Conservation (phyloP, 2,797 vertebrate species). For the Acanthopagrus latus region DNA sequence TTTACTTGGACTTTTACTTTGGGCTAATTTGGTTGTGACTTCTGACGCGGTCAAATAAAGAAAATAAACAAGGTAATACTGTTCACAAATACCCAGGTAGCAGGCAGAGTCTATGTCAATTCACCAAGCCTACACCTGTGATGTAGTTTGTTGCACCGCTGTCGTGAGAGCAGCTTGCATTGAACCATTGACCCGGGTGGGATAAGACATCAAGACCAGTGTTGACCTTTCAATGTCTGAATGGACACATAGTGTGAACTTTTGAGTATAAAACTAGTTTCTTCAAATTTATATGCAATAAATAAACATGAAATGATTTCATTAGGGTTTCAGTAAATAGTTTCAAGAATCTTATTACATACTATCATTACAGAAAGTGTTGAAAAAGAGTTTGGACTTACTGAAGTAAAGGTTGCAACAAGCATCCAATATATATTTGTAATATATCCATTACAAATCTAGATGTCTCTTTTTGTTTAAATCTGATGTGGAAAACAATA, state of each 20-base stretch:
- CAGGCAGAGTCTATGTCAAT: slow-evolving; percentile 1
- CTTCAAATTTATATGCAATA: slow-evolving; percentile 51
- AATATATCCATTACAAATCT: slow-evolving; percentile 73
- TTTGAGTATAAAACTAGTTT: slow-evolving; percentile 45
- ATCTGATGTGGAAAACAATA: slow-evolving; percentile 67
- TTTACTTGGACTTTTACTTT: background rate
- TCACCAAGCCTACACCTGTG: slow-evolving; percentile 1
- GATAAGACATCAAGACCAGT: slow-evolving; percentile 39
- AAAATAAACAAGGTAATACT: slow-evolving; percentile 18
- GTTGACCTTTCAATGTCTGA: slow-evolving; percentile 56
- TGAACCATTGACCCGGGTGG: slow-evolving; percentile 8
- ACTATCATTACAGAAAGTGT: slow-evolving; percentile 36
- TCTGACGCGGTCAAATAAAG: background rate
- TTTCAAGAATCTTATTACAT: slow-evolving; percentile 37
- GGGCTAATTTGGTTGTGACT: slow-evolving; percentile 18
- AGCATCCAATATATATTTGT: slow-evolving; percentile 55
- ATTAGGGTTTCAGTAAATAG: slow-evolving; percentile 43
- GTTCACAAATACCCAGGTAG: slow-evolving; percentile 1
- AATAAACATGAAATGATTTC: slow-evolving; percentile 60
- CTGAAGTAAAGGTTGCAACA: slow-evolving; percentile 55
- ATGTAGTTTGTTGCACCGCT: slow-evolving; percentile 12
- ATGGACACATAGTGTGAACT: slow-evolving; percentile 44
- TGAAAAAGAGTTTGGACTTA: slow-evolving; percentile 37
- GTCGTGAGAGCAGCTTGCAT: background rate
- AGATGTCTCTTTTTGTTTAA: slow-evolving; percentile 47